These are phyloP conservation scores for Aphidius gifuensis DNA, from an alignment of 1,140 invertebrate genomes.

Conservation along the genomic window DNA sequence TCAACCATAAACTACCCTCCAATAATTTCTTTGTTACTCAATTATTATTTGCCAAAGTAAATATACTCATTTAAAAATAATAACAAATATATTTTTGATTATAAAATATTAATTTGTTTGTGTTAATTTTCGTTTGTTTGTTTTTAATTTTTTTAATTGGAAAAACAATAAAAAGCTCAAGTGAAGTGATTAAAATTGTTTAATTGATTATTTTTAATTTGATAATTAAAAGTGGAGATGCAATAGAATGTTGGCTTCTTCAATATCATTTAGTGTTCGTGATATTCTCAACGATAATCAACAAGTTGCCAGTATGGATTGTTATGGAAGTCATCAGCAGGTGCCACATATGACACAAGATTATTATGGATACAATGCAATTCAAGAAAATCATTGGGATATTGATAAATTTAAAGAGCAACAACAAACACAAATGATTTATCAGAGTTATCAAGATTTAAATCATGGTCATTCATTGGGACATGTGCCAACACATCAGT, in stretches of 20 bases:
- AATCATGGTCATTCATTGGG: slow-evolving; percentile 45
- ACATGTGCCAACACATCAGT: slow-evolving; percentile 31
- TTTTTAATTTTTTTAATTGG: neutral
- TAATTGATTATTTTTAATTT: neutral
- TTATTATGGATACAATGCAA: slow-evolving; percentile 43
- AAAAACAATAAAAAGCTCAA: neutral
- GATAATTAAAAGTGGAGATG: slow-evolving; percentile 29
- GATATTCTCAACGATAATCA: slow-evolving; percentile 64
- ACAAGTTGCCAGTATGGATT: slow-evolving; percentile 46
- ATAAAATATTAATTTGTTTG: too few relatives aligned
- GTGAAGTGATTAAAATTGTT: slow-evolving; percentile 2
- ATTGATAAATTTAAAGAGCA: slow-evolving; percentile 49
- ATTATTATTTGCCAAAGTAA: too few relatives aligned
- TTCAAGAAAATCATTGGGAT: slow-evolving; percentile 47
- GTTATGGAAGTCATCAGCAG: slow-evolving; percentile 40
- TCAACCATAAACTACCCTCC: slow-evolving; percentile 37
- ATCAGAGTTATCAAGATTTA: slow-evolving; percentile 44
- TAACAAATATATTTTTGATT: too few relatives aligned
- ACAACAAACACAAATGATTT: slow-evolving; percentile 26
- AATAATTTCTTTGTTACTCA: slow-evolving; percentile 4
- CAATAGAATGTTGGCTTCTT: slow-evolving; percentile 47
- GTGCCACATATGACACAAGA: slow-evolving; percentile 37
- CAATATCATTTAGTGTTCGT: slow-evolving; percentile 67
- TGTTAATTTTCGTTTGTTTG: too few relatives aligned
- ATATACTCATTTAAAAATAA: too few relatives aligned